phyloP scores from a whole-genome alignment of 2,797 vertebrate species.

The Nasua narica region DNA sequence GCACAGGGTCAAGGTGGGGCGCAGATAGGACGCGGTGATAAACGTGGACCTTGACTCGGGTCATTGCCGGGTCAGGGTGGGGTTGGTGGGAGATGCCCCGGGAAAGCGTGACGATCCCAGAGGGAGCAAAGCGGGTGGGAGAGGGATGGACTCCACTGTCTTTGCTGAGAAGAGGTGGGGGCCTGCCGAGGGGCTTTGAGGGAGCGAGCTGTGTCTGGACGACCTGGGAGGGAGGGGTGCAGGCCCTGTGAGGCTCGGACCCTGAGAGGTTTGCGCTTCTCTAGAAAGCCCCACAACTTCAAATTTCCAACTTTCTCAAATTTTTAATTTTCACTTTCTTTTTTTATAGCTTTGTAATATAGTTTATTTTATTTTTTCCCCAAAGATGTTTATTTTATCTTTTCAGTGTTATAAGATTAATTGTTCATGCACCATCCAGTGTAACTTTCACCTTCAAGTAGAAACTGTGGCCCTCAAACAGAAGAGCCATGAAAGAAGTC shows the following conservation, averaged over 20 bases:
- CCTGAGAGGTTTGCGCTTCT: not conserved
- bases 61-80: not conserved
- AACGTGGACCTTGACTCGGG: not conserved
- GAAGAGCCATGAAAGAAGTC: not conserved
- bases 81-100: not conserved
- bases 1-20: not conserved
- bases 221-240: not conserved
- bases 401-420: too few species aligned
- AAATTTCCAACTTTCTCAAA: not conserved
- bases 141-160: rapidly evolving
- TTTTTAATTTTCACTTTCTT: not conserved
- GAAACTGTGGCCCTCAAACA: not conserved
- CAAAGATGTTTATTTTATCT: too few species aligned
- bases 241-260: not conserved
- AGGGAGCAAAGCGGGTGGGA: too few species aligned
- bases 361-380: too few species aligned
- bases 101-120: not conserved
- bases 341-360: too few species aligned
- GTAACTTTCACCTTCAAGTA: not conserved
- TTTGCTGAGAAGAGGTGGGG: not conserved
- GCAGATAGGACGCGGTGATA: not conserved
- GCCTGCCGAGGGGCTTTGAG: not conserved
- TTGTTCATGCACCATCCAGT: too few species aligned
- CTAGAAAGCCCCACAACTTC: not conserved
- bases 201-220: too few species aligned